Conservation (phyloP, 1,140 invertebrate genomes). For the Eumeta japonica region DNA sequence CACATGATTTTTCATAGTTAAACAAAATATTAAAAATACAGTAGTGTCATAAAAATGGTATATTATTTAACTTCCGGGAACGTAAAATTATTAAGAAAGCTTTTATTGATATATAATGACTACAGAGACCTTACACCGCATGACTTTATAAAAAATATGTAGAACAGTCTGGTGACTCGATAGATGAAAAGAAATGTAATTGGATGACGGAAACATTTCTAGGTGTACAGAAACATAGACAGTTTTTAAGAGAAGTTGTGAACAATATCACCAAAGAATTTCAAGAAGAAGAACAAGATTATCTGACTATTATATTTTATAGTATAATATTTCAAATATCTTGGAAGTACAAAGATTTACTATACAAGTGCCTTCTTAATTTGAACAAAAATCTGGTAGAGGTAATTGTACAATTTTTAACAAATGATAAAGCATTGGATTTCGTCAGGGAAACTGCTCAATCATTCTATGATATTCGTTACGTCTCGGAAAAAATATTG, state of each 20-base stretch:
- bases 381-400: conserved; percentile 34
- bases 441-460: conserved; percentile 35
- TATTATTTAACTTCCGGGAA: conserved; percentile 41
- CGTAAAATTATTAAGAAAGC: conserved; percentile 33
- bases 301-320: conserved; percentile 32
- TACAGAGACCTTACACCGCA: conserved; percentile 24
- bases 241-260: conserved; percentile 28
- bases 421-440: conserved; percentile 31
- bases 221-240: conserved; percentile 29
- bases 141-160: conserved; percentile 44
- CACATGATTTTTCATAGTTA: too few species aligned
- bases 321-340: conserved; percentile 32
- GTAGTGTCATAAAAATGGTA: conserved; percentile 39
- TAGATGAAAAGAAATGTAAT: conserved; percentile 31
- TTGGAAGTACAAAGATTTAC: conserved; percentile 21
- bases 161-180: conserved; percentile 30
- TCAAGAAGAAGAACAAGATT: conserved; percentile 33
- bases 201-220: conserved; percentile 44
- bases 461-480: conserved; percentile 45
- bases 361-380: conserved; percentile 44
- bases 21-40: too few species aligned
- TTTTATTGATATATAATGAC: conserved; percentile 27
- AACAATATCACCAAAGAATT: conserved; percentile 24
- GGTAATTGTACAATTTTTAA: conserved; percentile 38
- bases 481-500: conserved; percentile 50